Conservation (phyloP, 2,797 vertebrate genomes). For the Xenopus petersii region DNA sequence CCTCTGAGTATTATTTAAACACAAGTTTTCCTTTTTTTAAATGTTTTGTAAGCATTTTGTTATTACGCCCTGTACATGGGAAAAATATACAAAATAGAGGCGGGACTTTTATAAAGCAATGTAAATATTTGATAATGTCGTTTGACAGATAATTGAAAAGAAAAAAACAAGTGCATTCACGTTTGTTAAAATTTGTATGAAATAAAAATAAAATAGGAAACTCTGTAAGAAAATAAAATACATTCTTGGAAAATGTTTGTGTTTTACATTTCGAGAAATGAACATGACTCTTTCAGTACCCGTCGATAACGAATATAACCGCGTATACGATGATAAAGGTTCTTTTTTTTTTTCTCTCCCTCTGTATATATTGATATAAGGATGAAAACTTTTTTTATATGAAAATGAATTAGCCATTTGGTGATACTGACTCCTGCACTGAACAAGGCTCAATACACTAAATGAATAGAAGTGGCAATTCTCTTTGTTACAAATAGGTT, state of each 20-base stretch:
- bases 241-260: conserved; percentile 68
- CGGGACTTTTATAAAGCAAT: conserved; percentile 75
- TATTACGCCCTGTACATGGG: conserved; percentile 71
- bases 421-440: background rate
- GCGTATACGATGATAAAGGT: conserved; percentile 25
- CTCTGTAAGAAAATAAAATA: conserved; percentile 56
- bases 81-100: conserved; percentile 68
- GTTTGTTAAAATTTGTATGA: conserved; percentile 35
- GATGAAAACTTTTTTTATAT: conserved; percentile 55
- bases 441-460: background rate
- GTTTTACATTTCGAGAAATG: conserved; percentile 66
- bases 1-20: conserved; percentile 75
- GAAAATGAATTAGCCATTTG: conserved; percentile 2
- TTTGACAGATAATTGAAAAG: conserved; percentile 8
- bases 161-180: conserved; percentile 10
- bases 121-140: conserved; percentile 68
- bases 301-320: conserved; percentile 65
- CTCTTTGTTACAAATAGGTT: conserved; percentile 63
- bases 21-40: conserved; percentile 54
- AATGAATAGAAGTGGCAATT: conserved; percentile 50
- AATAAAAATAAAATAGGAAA: conserved; percentile 14
- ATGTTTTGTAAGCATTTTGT: conserved; percentile 71
- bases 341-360: conserved; percentile 53
- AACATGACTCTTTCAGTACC: conserved; percentile 66
- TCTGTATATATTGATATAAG: conserved; percentile 69